A percentile compares a stretch with the other conserved stretches of the same genome.
phyloP scores from a whole-genome alignment of 1,140 invertebrate species.

The Asobara japonica region DNA sequence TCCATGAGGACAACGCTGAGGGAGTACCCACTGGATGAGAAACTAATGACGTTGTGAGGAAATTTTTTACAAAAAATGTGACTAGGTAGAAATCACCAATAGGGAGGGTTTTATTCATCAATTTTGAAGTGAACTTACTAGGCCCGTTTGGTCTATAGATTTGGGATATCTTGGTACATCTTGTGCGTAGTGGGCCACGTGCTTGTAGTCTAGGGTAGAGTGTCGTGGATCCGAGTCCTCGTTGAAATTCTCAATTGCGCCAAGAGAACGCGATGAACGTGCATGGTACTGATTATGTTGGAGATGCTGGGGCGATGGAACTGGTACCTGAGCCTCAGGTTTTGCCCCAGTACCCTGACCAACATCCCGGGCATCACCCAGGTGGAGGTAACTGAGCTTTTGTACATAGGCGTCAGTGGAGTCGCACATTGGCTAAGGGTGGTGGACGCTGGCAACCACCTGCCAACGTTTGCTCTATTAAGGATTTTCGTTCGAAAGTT shows the following conservation, averaged over 20 bases:
- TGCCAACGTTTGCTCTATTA: constrained; percentile 20
- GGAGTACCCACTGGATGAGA: no score
- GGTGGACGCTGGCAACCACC: background rate
- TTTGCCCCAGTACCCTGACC: constrained; percentile 44
- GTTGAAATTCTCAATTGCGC: constrained; percentile 69
- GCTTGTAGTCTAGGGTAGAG: constrained; percentile 67
- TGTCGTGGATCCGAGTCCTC: constrained; percentile 52
- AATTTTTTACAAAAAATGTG: no score
- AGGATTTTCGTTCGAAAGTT: no score
- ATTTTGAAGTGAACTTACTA: constrained; percentile 3
- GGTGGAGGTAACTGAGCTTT: constrained; percentile 62
- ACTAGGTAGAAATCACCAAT: no score
- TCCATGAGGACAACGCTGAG: no score
- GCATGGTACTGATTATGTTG: constrained; percentile 39
- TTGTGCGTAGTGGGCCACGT: constrained; percentile 73
- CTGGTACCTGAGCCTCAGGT: constrained; percentile 61
- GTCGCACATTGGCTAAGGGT: constrained; percentile 60
- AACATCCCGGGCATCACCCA: constrained; percentile 55
- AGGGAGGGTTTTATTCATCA: no score
- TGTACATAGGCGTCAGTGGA: constrained; percentile 61
- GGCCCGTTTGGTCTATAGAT: constrained; percentile 70
- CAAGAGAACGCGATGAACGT: constrained; percentile 52
- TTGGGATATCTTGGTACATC: constrained; percentile 81
- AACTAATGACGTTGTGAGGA: no score
- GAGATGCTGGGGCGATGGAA: constrained; percentile 40